Conservation (phyloP, 2,113 vertebrate species). For the Euleptes europaea region DNA sequence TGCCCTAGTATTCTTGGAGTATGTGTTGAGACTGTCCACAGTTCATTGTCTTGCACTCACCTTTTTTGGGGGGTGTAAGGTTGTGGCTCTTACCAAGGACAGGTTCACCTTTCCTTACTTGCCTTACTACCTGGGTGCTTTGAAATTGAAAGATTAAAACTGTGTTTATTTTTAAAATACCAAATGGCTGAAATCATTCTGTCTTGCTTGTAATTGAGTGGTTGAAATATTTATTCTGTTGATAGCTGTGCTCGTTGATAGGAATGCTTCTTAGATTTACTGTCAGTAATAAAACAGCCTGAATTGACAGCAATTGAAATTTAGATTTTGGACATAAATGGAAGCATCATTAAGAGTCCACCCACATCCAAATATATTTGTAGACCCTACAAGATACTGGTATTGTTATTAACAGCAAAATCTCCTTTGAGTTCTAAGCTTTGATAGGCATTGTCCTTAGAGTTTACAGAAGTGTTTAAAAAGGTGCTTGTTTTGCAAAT, state of each 20-base stretch:
- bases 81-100: background rate
- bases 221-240: too few species aligned
- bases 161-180: background rate
- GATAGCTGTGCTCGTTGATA: background rate
- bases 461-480: conserved; percentile 14
- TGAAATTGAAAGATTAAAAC: conserved; percentile 4
- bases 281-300: conserved; percentile 11
- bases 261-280: conserved; percentile 20
- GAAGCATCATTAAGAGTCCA: conserved; percentile 47
- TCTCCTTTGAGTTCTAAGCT: conserved; percentile 42
- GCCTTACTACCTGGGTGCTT: background rate
- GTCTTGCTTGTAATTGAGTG: background rate
- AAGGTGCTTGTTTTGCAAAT: conserved; percentile 57
- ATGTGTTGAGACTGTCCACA: background rate
- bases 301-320: conserved; percentile 26
- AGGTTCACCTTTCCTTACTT: background rate
- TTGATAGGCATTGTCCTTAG: conserved; percentile 24
- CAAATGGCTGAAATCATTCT: background rate
- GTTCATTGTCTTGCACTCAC: background rate
- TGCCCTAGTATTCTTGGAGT: background rate
- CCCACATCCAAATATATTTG: conserved; percentile 42
- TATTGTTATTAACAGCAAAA: conserved; percentile 50
- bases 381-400: conserved; percentile 32
- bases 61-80: background rate
- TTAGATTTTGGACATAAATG: conserved; percentile 25